These are phyloP conservation scores for Pterocles burchelli DNA, from an alignment of 2,113 vertebrate species.

Conservation along the genomic window DNA sequence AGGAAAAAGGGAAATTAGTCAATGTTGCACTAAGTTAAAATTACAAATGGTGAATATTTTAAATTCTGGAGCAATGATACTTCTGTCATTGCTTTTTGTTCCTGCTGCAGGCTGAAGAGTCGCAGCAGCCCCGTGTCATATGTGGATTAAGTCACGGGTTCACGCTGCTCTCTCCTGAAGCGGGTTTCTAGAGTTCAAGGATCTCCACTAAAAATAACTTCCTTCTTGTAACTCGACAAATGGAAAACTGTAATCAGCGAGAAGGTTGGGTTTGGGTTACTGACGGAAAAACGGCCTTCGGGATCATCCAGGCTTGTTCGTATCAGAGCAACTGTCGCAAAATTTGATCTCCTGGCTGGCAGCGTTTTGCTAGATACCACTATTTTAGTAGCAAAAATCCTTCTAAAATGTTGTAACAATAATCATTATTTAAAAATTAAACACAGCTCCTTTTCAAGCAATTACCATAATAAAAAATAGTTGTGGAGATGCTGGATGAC, in stretches of 20 bases:
- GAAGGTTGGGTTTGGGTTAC: background rate
- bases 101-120: background rate
- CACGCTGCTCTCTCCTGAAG: background rate
- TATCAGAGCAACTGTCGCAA: background rate
- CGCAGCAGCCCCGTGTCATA: fast-evolving
- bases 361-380: background rate
- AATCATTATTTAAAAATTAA: background rate
- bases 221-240: background rate
- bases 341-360: background rate
- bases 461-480: fast-evolving
- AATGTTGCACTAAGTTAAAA: background rate
- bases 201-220: slow-evolving; percentile 49
- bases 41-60: fast-evolving
- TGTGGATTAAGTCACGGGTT: background rate
- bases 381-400: background rate
- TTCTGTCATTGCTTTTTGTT: background rate
- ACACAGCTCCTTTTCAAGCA: background rate
- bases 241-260: background rate
- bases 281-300: background rate
- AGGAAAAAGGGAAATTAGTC: background rate
- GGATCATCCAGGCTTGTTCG: background rate
- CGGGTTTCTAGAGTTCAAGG: slow-evolving; percentile 23
- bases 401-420: background rate
- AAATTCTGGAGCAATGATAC: background rate
- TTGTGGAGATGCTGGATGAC: background rate